phyloP scores from a whole-genome alignment of 2,797 vertebrate genomes.

The Poecilia picta region DNA sequence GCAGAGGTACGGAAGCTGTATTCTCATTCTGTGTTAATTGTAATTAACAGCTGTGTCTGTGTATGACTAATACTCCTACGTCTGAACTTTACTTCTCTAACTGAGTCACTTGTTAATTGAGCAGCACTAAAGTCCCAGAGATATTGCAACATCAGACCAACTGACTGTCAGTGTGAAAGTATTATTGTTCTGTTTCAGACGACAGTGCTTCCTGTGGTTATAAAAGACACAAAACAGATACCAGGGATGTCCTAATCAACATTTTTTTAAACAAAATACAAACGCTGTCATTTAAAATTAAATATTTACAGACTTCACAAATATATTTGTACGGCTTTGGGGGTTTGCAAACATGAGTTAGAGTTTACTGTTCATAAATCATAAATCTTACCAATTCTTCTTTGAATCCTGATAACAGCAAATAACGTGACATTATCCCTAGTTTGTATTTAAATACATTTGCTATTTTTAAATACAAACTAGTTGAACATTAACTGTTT shows the following conservation, averaged over 20 bases:
- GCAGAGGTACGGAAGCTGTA: not conserved
- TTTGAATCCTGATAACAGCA: not conserved
- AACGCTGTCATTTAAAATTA: not conserved
- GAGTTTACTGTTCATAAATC: not conserved
- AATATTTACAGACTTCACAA: not conserved
- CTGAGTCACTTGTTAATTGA: not conserved
- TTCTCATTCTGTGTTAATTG: not conserved
- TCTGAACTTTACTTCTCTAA: not conserved
- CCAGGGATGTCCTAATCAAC: not conserved
- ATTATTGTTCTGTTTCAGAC: not conserved
- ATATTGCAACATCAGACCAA: not conserved
- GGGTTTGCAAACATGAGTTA: not conserved
- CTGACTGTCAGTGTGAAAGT: not conserved
- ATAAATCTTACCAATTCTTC: not conserved
- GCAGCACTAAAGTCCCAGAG: not conserved
- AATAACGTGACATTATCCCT: not conserved
- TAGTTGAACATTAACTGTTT: not conserved
- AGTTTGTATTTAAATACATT: not conserved
- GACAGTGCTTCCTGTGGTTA: not conserved
- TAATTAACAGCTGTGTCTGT: not conserved
- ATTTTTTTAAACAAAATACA: not conserved
- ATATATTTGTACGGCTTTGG: not conserved
- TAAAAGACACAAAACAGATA: not conserved
- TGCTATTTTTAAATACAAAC: no score
- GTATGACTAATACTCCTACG: slow-evolving; percentile 4